These are phyloP conservation scores for Pilophorus perplexus DNA, from an alignment of 2,888 invertebrate genomes.

Conservation along the genomic window DNA sequence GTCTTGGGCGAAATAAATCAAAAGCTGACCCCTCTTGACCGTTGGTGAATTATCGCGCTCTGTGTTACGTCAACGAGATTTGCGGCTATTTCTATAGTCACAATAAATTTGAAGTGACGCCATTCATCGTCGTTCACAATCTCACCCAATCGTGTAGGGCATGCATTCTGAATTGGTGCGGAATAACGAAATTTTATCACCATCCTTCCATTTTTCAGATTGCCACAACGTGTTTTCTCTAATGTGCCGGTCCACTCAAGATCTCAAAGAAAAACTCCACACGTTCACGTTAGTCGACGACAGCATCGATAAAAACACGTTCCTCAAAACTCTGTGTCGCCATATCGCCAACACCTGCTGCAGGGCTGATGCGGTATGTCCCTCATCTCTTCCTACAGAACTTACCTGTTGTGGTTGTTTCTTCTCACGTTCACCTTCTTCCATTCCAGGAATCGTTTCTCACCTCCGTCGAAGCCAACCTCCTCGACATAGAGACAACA, in stretches of 20 bases:
- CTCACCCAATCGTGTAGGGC: no score
- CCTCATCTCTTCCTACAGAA: background rate
- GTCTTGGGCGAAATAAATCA: no score
- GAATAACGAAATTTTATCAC: no score
- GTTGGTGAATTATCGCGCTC: no score
- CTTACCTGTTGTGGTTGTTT: background rate
- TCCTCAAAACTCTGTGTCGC: constrained; percentile 78
- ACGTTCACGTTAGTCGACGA: constrained; percentile 84
- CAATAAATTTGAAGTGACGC: no score
- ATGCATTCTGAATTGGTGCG: no score
- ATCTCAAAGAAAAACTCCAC: constrained; percentile 81
- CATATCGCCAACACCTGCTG: constrained; percentile 91
- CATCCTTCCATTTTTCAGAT: constrained; percentile 57
- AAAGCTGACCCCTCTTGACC: no score
- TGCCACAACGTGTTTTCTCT: constrained; percentile 88
- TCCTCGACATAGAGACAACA: constrained; percentile 83
- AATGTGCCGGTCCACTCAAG: constrained; percentile 81
- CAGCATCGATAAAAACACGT: constrained; percentile 74
- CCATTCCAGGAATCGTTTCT: constrained; percentile 80
- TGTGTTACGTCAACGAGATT: no score
- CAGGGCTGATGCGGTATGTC: constrained; percentile 71
- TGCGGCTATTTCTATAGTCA: no score
- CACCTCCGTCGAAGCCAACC: constrained; percentile 72
- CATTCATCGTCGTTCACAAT: no score
- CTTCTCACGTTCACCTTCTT: no score